Evolutionary conservation across 2,888 invertebrate species (phyloP).

Genomic region (Drosophila tripunctata): DNA sequence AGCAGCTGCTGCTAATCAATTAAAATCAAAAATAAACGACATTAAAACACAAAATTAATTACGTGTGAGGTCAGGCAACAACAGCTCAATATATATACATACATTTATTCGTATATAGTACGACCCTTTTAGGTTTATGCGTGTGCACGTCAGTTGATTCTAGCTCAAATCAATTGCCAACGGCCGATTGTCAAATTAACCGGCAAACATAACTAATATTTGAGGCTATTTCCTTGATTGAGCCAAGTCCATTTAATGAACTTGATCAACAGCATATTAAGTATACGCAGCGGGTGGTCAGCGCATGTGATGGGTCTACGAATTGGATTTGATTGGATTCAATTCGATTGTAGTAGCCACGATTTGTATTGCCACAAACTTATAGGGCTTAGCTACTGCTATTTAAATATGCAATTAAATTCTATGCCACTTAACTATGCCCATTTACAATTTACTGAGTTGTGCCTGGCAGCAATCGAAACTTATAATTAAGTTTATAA

Average conservation of each 20-base stretch:
- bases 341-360: neutral
- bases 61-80: constrained; percentile 61
- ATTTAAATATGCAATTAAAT: constrained; percentile 73
- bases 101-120: constrained; percentile 6
- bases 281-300: constrained; percentile 47
- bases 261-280: constrained; percentile 54
- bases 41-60: constrained; percentile 34
- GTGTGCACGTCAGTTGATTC: constrained; percentile 4
- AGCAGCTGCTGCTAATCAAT: constrained; percentile 37
- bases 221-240: constrained; percentile 54
- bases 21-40: constrained; percentile 40
- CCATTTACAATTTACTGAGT: constrained; percentile 46
- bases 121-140: constrained; percentile 44
- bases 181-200: constrained; percentile 65
- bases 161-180: constrained; percentile 48
- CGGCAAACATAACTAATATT: constrained; percentile 44
- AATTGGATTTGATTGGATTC: neutral
- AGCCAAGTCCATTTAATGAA: constrained; percentile 42
- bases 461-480: constrained; percentile 44
- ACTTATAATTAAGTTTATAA: constrained; percentile 53
- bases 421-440: constrained; percentile 58
- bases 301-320: neutral
- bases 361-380: neutral
- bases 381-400: constrained; percentile 12
- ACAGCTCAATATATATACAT: neutral